Base-by-base conservation (phyloP, 1,140 invertebrate species). In the Rhagoletis pomonella region DNA sequence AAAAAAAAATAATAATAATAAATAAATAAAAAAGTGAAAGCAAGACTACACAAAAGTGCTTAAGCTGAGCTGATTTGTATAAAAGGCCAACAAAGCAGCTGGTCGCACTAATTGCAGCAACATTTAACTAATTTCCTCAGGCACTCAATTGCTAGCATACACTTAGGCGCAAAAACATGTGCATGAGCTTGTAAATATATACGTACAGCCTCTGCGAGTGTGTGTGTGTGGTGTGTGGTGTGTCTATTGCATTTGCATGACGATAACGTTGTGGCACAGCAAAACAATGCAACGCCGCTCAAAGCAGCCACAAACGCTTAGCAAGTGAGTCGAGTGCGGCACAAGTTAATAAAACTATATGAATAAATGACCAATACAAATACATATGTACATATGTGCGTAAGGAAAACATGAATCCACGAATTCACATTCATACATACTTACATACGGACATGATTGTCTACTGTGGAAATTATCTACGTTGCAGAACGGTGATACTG, bases 121-220 rank as follows among this genome's bases (percentile, higher is more conserved):
- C 87, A 87, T 87, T 87, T 84, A 87, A 87, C 87, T 87, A 87
- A 87, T 87, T 87, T 87, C 87, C 87, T 87, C 87, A 67, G 81
- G 87, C 81, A 85, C 62, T 55, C 87, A 87, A 87, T 67, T 84
- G 81, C 77, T 84, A 62, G 77, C 69, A 87, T 81, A 81, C 50
- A 84, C 73, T 47, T 50, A 19, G 58, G 62, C 55, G 58, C 44
- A 84, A 44, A 1, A 44, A 59, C 84, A 62, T 14, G 10, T 60
- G 9, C 69, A 39, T 81, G 39, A 10, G 12, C 50, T 50, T 86
- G 39, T 64, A 64, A 44, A 29, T 62, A 12, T 17, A 87, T 17
- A 5, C 3, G n/a, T 84, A n/a, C 17, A 29, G 6, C 14, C 3
- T 3, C 29, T 84, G 5, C 64, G 87, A 19, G n/a, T 62, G 50